These are phyloP conservation scores for Polypedilum vanderplanki DNA, from an alignment of 1,140 invertebrate genomes.

Conservation along the genomic window DNA sequence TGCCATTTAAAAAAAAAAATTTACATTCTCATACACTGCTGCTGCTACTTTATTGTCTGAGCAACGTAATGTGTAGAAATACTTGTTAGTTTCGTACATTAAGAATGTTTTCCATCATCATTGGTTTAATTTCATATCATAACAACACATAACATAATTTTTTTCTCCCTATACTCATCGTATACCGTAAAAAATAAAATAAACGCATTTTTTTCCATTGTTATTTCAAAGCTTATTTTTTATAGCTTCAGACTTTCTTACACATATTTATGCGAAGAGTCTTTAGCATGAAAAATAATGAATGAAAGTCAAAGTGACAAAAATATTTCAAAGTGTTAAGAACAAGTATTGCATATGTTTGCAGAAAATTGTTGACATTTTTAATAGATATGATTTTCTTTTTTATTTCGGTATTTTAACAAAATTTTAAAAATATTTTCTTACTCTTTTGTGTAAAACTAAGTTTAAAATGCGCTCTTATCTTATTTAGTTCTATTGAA, in stretches of 20 bases:
- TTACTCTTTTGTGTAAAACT: too few species aligned
- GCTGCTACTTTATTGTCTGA: constrained; percentile 1
- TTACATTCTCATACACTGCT: background rate
- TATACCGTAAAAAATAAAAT: background rate
- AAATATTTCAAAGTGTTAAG: background rate
- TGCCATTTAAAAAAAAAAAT: background rate
- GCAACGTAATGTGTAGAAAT: background rate
- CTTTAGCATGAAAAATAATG: background rate
- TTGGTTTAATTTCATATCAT: constrained; percentile 14
- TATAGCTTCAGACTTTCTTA: constrained; percentile 5
- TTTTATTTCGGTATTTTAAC: too few species aligned
- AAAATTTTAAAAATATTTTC: too few species aligned
- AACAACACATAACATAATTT: background rate
- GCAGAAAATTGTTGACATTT: too few species aligned
- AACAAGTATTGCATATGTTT: too few species aligned
- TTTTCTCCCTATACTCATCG: background rate
- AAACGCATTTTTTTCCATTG: background rate
- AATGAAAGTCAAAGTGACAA: background rate
- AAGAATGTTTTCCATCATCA: constrained; percentile 13
- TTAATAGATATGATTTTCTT: too few species aligned
- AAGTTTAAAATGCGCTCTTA: too few species aligned
- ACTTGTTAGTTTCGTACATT: background rate
- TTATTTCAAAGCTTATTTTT: background rate
- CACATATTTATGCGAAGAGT: background rate
- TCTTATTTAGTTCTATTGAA: too few species aligned